phyloP scores from a whole-genome alignment of 2,113 vertebrate genomes.

The Myiagra hebetior region DNA sequence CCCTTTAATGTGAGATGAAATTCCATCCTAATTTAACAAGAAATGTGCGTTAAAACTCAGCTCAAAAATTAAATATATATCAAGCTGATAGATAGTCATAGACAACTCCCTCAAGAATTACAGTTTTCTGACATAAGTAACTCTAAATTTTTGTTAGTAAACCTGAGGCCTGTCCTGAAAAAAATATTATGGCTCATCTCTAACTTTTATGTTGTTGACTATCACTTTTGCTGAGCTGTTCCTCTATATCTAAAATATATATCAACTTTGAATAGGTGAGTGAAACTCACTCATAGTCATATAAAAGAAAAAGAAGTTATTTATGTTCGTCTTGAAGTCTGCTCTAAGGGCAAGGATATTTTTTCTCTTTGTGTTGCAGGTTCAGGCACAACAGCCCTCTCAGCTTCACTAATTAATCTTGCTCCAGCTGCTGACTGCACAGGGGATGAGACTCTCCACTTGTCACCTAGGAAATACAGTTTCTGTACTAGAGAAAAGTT shows the following conservation, averaged over 20 bases:
- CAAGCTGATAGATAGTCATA: not conserved
- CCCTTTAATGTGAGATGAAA: not conserved
- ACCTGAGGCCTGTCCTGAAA: not conserved
- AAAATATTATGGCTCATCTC: not conserved
- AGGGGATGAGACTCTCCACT: conserved; percentile 16
- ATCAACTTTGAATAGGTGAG: not conserved
- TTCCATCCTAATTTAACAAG: not conserved
- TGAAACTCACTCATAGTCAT: not conserved
- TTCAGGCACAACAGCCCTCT: not conserved
- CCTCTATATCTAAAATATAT: not conserved
- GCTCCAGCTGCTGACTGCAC: not conserved
- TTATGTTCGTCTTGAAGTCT: not conserved
- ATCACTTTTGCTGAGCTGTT: not conserved
- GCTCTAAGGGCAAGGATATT: not conserved
- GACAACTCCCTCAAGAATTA: not conserved
- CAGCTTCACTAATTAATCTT: conserved; percentile 27
- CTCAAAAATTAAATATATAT: not conserved
- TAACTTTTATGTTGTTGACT: not conserved
- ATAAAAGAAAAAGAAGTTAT: not conserved
- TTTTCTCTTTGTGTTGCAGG: not conserved
- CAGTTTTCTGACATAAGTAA: not conserved
- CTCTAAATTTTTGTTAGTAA: not conserved
- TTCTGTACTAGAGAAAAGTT: conserved; percentile 7
- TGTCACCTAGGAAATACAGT: conserved; percentile 20
- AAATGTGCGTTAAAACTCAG: not conserved